Evolutionary conservation across 2,797 vertebrate genomes (phyloP).

Genomic region (Lagocephalus sceleratus): DNA sequence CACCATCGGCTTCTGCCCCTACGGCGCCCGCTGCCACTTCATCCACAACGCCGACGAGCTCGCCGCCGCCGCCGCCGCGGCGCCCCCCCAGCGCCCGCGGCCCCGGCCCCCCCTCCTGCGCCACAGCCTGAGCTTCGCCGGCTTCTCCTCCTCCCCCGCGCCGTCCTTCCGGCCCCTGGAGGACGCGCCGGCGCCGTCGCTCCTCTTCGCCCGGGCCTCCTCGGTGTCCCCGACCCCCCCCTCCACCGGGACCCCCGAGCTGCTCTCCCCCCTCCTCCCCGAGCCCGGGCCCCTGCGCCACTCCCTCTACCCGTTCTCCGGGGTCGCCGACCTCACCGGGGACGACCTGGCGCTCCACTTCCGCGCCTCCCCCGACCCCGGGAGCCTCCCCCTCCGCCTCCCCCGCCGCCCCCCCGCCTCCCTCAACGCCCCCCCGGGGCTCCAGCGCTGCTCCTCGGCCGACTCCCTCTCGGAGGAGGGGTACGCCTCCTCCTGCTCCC

Average conservation of each 20-base stretch:
- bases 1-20: slow-evolving; percentile 83
- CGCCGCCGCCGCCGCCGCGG: not conserved
- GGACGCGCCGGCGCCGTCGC: slow-evolving; percentile 32
- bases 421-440: slow-evolving; percentile 45
- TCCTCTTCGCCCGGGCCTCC: slow-evolving; percentile 65
- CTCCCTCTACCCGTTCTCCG: slow-evolving; percentile 54
- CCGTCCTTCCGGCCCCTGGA: slow-evolving; percentile 65
- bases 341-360: slow-evolving; percentile 51
- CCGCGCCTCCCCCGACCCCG: slow-evolving; percentile 57
- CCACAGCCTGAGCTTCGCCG: slow-evolving; percentile 81
- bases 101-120: slow-evolving; percentile 67
- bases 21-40: slow-evolving; percentile 83
- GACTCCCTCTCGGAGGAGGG: slow-evolving; percentile 83
- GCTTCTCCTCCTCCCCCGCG: slow-evolving; percentile 65
- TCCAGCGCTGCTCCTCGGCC: slow-evolving; percentile 78
- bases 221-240: slow-evolving; percentile 70
- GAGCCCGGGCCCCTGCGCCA: slow-evolving; percentile 56
- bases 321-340: slow-evolving; percentile 26
- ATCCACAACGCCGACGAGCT: slow-evolving; percentile 81
- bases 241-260: slow-evolving; percentile 60
- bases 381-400: not conserved
- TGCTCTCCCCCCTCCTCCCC: slow-evolving; percentile 65
- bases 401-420: slow-evolving; percentile 25
- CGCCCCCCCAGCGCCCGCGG: slow-evolving; percentile 29
- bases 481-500: slow-evolving; percentile 82